Conservation (phyloP, 2,888 invertebrate species). For the Odontothrips loti region DNA sequence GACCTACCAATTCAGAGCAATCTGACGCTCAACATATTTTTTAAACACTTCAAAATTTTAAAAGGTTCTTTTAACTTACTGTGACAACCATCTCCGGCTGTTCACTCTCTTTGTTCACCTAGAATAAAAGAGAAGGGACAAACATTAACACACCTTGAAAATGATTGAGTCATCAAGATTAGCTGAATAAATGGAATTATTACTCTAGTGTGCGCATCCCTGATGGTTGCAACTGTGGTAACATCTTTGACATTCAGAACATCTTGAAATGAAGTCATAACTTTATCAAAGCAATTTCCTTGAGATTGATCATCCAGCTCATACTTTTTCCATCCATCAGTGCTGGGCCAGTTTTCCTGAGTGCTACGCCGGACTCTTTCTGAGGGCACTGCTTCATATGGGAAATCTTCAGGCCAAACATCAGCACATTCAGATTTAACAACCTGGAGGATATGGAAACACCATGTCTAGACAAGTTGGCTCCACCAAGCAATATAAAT, state of each 20-base stretch:
- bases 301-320: background rate
- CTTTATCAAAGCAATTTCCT: constrained; percentile 3
- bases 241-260: constrained; percentile 2
- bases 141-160: background rate
- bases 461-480: background rate
- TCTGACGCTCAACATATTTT: no score
- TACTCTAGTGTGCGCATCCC: background rate
- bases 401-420: constrained; percentile 34
- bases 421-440: constrained; percentile 41
- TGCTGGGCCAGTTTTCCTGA: constrained; percentile 9
- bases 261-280: constrained; percentile 12
- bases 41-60: no score
- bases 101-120: constrained; percentile 10
- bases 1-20: no score
- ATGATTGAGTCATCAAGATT: no score
- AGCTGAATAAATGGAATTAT: background rate
- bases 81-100: constrained; percentile 10
- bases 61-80: background rate
- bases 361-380: background rate
- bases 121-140: background rate
- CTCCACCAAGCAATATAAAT: background rate
- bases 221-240: background rate
- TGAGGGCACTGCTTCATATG: background rate
- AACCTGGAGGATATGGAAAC: constrained; percentile 36
- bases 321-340: constrained; percentile 13